Conservation (phyloP, 2,113 vertebrate genomes). For the Pomatorhinus ruficollis region DNA sequence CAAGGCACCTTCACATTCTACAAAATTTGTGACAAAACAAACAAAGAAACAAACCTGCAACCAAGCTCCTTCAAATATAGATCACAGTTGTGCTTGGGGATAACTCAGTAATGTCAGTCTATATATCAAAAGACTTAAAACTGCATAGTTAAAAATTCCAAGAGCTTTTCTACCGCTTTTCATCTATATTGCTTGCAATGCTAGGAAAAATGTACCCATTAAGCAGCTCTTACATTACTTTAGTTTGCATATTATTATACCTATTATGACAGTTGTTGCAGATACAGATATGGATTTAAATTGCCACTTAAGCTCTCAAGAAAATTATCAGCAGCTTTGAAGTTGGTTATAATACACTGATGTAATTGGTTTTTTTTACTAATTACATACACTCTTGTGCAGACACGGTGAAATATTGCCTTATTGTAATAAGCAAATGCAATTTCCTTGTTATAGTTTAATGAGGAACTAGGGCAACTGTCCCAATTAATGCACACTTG, state of each 20-base stretch:
- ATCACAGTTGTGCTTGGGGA: background rate
- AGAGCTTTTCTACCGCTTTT: background rate
- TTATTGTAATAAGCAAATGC: background rate
- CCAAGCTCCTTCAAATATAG: background rate
- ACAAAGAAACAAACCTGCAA: background rate
- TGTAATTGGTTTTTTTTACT: background rate
- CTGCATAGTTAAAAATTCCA: accelerated
- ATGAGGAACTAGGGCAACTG: background rate
- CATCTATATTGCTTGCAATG: background rate
- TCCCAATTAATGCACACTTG: background rate
- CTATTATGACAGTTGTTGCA: background rate
- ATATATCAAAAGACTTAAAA: background rate
- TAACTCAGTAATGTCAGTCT: background rate
- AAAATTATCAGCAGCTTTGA: background rate
- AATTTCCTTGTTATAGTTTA: background rate
- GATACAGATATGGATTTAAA: background rate
- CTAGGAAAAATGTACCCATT: background rate
- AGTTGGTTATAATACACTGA: background rate
- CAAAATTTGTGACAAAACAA: background rate
- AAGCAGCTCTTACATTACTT: background rate
- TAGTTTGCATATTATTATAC: background rate
- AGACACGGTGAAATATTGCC: background rate
- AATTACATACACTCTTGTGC: accelerated
- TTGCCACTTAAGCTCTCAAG: background rate
- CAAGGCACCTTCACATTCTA: background rate